Evolutionary conservation across 2,888 invertebrate species (phyloP), one percentile per base, ranked within the genome.

Genomic region (Eurois occulta): DNA sequence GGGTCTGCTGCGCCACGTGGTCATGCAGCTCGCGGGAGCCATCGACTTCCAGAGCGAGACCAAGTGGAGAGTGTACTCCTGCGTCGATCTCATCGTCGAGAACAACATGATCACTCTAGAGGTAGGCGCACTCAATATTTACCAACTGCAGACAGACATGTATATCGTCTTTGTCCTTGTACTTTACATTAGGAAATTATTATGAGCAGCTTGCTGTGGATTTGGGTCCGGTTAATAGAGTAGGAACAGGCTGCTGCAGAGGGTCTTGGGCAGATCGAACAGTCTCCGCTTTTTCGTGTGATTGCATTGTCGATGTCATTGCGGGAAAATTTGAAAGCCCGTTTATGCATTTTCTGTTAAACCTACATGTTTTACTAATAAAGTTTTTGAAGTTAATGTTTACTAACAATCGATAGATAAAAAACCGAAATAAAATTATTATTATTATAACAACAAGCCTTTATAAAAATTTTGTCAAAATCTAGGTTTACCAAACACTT

Each of bases 101-200:
- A 97, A 98, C 58, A 98, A 98, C 93, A 97, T 99, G 87, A 98
- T 99, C 46, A 98, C 98, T 0, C 97, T 99, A 78, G 99, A 99
- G 97, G 98, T 98, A 87, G 0, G 35, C 16, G 32, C 60, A 60
- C 32, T 28, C 7, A 6, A 58, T 16, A 58, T 28, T 28, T 16
- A 13, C 10, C 6, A 13, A n/a, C 16, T 28, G 13, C n/a, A 28
- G 55, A n/a, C 55, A n/a, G 55, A 55, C 55, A 5, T 55, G n/a
- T n/a, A n/a, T n/a, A 8, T 8, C 52, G 10, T 0, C 24, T 52
- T 52, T 52, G 10, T 21, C 46, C 6, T 48, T 21, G 48, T 48
- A 8, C 24, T 28, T 28, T 28, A 7, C 28, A 24, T 67, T 21
- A 6, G 4, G 4, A 67, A 13, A 28, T 46, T 46, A 7, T 46